Base-by-base conservation (phyloP, 2,797 vertebrate species). In the Pogonophryne albipinna region DNA sequence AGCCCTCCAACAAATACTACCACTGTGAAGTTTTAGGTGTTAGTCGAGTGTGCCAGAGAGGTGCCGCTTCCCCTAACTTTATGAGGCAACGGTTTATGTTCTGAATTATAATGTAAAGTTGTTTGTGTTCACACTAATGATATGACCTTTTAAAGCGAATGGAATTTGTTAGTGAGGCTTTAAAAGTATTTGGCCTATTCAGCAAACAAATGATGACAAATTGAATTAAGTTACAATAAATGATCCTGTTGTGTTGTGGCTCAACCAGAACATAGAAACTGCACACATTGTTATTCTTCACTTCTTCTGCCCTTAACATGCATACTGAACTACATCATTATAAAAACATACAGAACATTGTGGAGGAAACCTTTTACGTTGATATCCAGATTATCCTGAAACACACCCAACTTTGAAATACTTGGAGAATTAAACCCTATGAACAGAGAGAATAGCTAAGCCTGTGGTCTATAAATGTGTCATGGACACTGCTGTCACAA, bases 401-500 rank as follows among this genome's bases (percentile, higher is more conserved):
- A 72, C 7, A 38, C 10, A 17, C 20, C 13, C 12, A 6, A 15
- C 7, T 45, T 47, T 59, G 15, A 41, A 71, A 60, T 27, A 44
- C 2, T 19, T 34, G 4, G 17, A 56, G 19, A 11, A 42, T 42
- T 53, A 4, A 14, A 45, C 1, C 0, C 2, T 16, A 38, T 19
- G 34, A 11, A 44, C 0, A 13, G 10, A 13, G n/a, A 38, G 1
- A 55, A 78, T 10, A 50, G 49, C 60, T 3, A 19, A 38, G 61
- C 49, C 10, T 44, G 17, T 34, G 6, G 14, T 8, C 15, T 38
- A 15, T 23, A 65, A 44, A 67, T 56, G 44, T 15, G 66, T 65
- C 4, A 42, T 17, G 56, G 23, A 45, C 44, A 20, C 71, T 60
- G 61, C 38, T 51, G 23, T 76, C 7, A 59, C 27, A 63, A 76